Evolutionary conservation across 2,888 invertebrate genomes (phyloP).

Genomic region (Pseudoips prasinana): DNA sequence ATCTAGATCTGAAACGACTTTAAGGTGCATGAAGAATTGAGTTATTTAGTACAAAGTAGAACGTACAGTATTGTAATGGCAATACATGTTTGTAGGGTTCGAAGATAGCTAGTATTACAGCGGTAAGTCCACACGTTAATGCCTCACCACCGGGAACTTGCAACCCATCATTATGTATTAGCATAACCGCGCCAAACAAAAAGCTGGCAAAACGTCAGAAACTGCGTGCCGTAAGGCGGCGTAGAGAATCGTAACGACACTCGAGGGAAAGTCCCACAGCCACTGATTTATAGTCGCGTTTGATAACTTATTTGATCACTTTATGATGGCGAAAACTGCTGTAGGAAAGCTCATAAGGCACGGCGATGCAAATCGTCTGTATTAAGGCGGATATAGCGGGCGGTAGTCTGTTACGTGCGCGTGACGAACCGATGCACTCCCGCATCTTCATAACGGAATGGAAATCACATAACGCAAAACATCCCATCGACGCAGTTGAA

Average conservation of each 20-base stretch:
- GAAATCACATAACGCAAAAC: constrained; percentile 46
- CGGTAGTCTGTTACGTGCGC: constrained; percentile 42
- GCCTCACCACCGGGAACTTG: constrained; percentile 42
- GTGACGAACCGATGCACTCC: constrained; percentile 42
- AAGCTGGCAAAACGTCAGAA: constrained; percentile 63
- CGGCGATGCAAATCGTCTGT: constrained; percentile 65
- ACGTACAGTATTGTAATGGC: constrained; percentile 18
- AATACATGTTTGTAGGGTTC: constrained; percentile 15
- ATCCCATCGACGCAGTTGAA: constrained; percentile 32
- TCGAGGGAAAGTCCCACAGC: constrained; percentile 58
- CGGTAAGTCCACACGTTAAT: constrained; percentile 23
- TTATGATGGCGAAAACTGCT: constrained; percentile 75
- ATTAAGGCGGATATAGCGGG: constrained; percentile 59
- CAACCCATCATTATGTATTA: constrained; percentile 59
- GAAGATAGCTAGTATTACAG: constrained; percentile 25
- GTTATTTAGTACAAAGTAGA: constrained; percentile 18
- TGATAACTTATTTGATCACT: constrained; percentile 79
- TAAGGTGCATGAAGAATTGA: constrained; percentile 12
- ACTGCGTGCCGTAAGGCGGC: constrained; percentile 48
- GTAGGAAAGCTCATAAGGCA: constrained; percentile 68
- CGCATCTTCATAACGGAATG: constrained; percentile 61
- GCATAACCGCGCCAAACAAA: constrained; percentile 62
- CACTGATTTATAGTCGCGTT: constrained; percentile 64
- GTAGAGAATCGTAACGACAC: constrained; percentile 70
- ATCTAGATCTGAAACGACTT: too few species aligned